Conservation (phyloP, 2,113 vertebrate genomes). For the Amphiprion percula region DNA sequence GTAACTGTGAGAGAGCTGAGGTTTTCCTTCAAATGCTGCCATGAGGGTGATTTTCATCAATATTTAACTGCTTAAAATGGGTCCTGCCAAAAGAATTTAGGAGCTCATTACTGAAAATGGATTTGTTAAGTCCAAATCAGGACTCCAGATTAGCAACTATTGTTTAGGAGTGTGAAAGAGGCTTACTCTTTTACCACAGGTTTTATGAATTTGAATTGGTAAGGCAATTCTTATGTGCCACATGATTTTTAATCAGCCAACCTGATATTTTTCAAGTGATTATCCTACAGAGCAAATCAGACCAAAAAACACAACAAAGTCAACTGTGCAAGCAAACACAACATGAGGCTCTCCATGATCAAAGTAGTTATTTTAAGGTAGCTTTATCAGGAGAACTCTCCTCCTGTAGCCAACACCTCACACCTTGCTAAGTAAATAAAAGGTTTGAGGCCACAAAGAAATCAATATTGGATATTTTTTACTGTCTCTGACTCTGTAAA, state of each 20-base stretch:
- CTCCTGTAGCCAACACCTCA: not conserved
- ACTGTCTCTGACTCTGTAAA: not conserved
- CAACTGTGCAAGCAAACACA: slow-evolving; percentile 40
- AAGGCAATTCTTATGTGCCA: not conserved
- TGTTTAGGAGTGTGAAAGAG: too few relatives aligned
- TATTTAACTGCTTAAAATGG: slow-evolving; percentile 54
- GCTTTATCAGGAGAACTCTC: slow-evolving; percentile 13
- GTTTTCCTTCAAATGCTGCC: slow-evolving; percentile 11
- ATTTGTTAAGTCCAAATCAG: slow-evolving; percentile 26
- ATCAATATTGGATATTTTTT: slow-evolving; percentile 29
- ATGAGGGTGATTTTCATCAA: slow-evolving; percentile 39
- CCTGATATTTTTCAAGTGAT: slow-evolving; percentile 20
- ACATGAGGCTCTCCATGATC: not conserved
- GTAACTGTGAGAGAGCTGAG: not conserved
- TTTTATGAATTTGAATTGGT: too few relatives aligned
- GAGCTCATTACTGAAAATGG: slow-evolving; percentile 53
- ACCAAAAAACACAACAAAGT: slow-evolving; percentile 29
- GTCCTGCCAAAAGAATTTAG: slow-evolving; percentile 47
- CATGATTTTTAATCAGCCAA: slow-evolving; percentile 25
- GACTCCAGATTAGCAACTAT: not conserved
- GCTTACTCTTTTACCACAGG: too few relatives aligned
- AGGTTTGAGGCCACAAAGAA: not conserved
- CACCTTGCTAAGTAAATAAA: slow-evolving; percentile 29
- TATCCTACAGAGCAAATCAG: slow-evolving; percentile 17
- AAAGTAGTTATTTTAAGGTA: slow-evolving; percentile 45